These are phyloP conservation scores for Drosophila tsacasi DNA, from an alignment of 1,140 invertebrate genomes.

Conservation along the genomic window DNA sequence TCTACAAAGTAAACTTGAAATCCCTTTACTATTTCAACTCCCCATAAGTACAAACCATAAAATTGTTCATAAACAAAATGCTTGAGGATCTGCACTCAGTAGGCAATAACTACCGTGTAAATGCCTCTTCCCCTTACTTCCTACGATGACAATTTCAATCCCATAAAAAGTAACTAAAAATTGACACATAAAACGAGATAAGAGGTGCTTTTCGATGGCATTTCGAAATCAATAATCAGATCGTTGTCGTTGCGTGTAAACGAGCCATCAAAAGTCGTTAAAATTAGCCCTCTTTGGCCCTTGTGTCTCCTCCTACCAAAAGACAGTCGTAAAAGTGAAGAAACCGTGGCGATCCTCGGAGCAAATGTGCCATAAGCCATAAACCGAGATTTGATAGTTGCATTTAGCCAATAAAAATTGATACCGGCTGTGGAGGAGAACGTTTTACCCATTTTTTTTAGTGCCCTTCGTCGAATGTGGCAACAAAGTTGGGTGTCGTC, in stretches of 20 bases:
- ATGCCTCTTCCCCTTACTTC: background rate
- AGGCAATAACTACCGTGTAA: slow-evolving; percentile 39
- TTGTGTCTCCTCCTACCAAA: background rate
- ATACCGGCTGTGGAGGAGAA: slow-evolving; percentile 25
- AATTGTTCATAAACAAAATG: slow-evolving; percentile 29
- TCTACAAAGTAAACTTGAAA: background rate
- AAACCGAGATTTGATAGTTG: slow-evolving; percentile 53
- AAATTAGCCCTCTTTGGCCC: slow-evolving; percentile 47
- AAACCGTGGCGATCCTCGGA: slow-evolving; percentile 42
- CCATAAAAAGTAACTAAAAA: slow-evolving; percentile 46
- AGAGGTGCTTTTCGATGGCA: slow-evolving; percentile 35
- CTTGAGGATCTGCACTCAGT: slow-evolving; percentile 1
- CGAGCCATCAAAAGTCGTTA: slow-evolving; percentile 44
- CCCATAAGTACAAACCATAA: slow-evolving; percentile 18
- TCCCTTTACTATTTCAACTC: background rate
- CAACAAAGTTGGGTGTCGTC: slow-evolving; percentile 33
- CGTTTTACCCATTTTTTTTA: slow-evolving; percentile 29
- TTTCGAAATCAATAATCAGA: slow-evolving; percentile 56
- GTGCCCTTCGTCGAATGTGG: slow-evolving; percentile 31
- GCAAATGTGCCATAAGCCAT: slow-evolving; percentile 48
- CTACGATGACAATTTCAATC: slow-evolving; percentile 23
- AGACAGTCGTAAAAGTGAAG: slow-evolving; percentile 34
- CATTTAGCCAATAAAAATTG: slow-evolving; percentile 38
- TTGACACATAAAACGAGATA: slow-evolving; percentile 56
- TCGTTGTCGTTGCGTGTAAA: slow-evolving; percentile 52